Evolutionary conservation across 2,888 invertebrate species (phyloP).

Genomic region (Pseudeuparius sepicola): DNA sequence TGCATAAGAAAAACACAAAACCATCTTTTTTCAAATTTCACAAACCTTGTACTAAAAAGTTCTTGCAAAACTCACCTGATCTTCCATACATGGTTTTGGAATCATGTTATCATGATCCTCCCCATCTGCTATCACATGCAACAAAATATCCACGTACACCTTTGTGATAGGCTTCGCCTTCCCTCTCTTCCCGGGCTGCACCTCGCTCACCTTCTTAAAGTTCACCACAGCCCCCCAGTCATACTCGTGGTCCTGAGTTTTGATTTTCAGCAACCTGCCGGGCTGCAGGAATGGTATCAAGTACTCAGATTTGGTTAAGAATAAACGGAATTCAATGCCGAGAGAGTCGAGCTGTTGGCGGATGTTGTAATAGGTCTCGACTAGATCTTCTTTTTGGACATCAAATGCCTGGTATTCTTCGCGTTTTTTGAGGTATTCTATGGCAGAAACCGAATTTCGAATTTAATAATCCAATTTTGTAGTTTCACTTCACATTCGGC

Average conservation of each 20-base stretch:
- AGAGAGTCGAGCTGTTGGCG: slow-evolving; percentile 69
- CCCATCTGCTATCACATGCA: slow-evolving; percentile 64
- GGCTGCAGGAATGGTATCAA: slow-evolving; percentile 90
- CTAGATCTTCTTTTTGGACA: slow-evolving; percentile 61
- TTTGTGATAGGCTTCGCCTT: slow-evolving; percentile 48
- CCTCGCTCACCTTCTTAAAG: slow-evolving; percentile 49
- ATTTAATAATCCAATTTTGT: too few species aligned
- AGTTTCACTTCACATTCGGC: too few species aligned
- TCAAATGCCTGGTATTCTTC: slow-evolving; percentile 51
- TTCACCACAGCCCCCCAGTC: slow-evolving; percentile 97
- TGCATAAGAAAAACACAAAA: too few species aligned
- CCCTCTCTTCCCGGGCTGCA: slow-evolving; percentile 24
- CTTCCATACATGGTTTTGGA: slow-evolving; percentile 60
- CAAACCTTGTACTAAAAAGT: too few species aligned
- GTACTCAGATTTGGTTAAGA: slow-evolving; percentile 77
- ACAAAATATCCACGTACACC: slow-evolving; percentile 73
- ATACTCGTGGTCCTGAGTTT: slow-evolving; percentile 75
- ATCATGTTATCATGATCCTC: slow-evolving; percentile 41
- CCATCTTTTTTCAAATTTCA: too few species aligned
- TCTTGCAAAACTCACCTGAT: slow-evolving; percentile 49
- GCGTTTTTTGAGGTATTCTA: slow-evolving; percentile 55
- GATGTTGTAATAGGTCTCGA: slow-evolving; percentile 78
- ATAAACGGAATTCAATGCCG: slow-evolving; percentile 63
- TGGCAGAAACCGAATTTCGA: too few species aligned
- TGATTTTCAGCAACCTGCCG: slow-evolving; percentile 66